Conservation (phyloP, 2,888 invertebrate species). For the Cephus pulcher region DNA sequence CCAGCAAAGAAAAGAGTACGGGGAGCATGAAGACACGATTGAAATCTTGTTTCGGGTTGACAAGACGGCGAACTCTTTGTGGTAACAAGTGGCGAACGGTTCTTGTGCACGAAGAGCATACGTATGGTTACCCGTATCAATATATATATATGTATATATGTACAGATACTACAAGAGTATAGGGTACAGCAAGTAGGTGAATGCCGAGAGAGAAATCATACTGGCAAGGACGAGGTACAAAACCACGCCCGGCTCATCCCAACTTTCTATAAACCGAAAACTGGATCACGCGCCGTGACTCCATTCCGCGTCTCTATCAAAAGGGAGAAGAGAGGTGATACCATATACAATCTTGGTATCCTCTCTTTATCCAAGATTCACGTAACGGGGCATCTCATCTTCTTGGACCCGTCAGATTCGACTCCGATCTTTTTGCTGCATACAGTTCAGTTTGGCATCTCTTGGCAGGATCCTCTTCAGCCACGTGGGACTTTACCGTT, state of each 20-base stretch:
- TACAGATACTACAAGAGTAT: slow-evolving; percentile 11
- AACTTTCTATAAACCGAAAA: slow-evolving; percentile 67
- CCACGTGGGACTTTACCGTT: neutral
- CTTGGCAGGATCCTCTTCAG: neutral
- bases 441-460: neutral
- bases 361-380: slow-evolving; percentile 30
- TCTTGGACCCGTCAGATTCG: neutral
- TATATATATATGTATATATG: slow-evolving; percentile 13
- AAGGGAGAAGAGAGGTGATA: slow-evolving; percentile 17
- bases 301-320: slow-evolving; percentile 2
- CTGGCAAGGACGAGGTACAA: slow-evolving; percentile 62
- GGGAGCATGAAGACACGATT: slow-evolving; percentile 9
- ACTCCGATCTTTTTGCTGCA: slow-evolving; percentile 15
- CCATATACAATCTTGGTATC: slow-evolving; percentile 30
- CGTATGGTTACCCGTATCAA: slow-evolving; percentile 19
- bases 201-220: slow-evolving; percentile 64
- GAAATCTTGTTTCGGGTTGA: slow-evolving; percentile 23
- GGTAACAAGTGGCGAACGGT: slow-evolving; percentile 37
- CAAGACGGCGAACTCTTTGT: slow-evolving; percentile 27
- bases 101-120: neutral
- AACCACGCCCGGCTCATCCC: slow-evolving; percentile 62
- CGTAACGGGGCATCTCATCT: slow-evolving; percentile 39
- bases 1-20: neutral
- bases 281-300: slow-evolving; percentile 58
- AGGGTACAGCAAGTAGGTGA: slow-evolving; percentile 37